A percentile compares a stretch with the other conserved stretches of the same genome.
Conservation (phyloP, 2,888 invertebrate species). For the Heliothis peltigera region DNA sequence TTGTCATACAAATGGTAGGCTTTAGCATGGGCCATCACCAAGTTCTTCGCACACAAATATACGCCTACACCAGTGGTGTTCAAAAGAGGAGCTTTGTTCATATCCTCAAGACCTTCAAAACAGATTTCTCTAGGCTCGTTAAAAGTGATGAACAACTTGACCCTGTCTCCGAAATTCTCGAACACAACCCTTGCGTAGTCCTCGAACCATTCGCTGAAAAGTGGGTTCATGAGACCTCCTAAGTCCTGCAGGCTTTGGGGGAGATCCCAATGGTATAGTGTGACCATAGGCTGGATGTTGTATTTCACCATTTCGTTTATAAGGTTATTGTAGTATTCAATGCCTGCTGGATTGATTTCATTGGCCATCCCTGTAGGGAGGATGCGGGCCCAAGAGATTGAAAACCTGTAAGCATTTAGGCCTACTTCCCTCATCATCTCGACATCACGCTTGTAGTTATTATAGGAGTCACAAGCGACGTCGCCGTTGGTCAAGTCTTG, state of each 20-base stretch:
- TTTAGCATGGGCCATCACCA: conserved; percentile 88
- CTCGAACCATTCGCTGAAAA: conserved; percentile 82
- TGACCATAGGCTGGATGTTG: conserved; percentile 90
- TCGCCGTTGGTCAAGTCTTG: conserved; percentile 86
- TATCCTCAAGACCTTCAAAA: conserved; percentile 79
- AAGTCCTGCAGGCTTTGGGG: conserved; percentile 87
- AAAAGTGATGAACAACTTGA: conserved; percentile 89
- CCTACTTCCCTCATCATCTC: conserved; percentile 81
- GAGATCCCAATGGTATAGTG: conserved; percentile 89
- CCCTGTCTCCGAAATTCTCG: conserved; percentile 84
- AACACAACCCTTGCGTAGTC: conserved; percentile 84
- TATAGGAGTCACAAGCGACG: conserved; percentile 89
- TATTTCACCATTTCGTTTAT: conserved; percentile 90
- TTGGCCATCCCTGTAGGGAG: conserved; percentile 88
- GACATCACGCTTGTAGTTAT: conserved; percentile 89
- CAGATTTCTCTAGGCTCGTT: conserved; percentile 88
- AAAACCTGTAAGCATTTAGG: conserved; percentile 87
- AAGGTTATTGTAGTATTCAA: conserved; percentile 91
- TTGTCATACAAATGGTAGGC: conserved; percentile 78
- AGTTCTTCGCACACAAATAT: conserved; percentile 85
- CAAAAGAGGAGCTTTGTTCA: conserved; percentile 71
- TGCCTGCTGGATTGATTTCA: conserved; percentile 88
- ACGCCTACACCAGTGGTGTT: conserved; percentile 80
- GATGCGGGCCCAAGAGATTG: conserved; percentile 91
- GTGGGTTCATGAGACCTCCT: conserved; percentile 86